Conservation (phyloP, 1,140 invertebrate genomes). For the Hermetia illucens region DNA sequence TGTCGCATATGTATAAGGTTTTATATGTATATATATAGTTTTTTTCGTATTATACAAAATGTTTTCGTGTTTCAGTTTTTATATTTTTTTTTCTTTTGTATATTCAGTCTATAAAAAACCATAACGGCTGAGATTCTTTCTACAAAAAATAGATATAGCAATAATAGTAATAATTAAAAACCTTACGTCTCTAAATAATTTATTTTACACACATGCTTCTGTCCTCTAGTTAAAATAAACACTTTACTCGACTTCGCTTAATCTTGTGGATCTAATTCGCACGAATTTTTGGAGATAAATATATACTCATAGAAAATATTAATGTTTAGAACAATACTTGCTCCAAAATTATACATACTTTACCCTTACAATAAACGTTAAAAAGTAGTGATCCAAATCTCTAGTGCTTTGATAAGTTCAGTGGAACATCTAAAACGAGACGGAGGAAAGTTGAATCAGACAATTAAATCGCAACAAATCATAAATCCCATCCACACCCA, state of each 20-base stretch:
- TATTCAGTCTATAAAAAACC: slow-evolving; percentile 1
- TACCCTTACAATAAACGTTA: neutral
- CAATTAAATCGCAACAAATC: neutral
- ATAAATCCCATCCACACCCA: slow-evolving; percentile 5
- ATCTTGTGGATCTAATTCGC: too few species aligned
- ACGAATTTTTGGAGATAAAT: too few species aligned
- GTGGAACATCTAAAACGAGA: slow-evolving; percentile 23
- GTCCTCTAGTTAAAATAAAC: neutral
- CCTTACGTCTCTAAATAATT: neutral
- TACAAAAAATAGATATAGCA: too few species aligned
- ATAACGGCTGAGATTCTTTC: neutral
- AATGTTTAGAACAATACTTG: neutral
- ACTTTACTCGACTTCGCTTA: too few species aligned
- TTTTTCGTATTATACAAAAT: neutral
- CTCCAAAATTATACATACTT: neutral
- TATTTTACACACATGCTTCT: neutral
- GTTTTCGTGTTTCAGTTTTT: neutral
- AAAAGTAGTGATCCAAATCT: neutral
- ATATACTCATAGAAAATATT: neutral
- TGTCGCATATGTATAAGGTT: neutral
- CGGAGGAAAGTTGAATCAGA: neutral
- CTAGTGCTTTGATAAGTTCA: slow-evolving; percentile 30
- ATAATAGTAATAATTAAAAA: neutral
- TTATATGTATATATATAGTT: neutral
- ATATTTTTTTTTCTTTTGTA: neutral